Evolutionary conservation across 2,113 vertebrate genomes (phyloP), one percentile per base, ranked within the genome.

Genomic region (Donacobius atricapilla): DNA sequence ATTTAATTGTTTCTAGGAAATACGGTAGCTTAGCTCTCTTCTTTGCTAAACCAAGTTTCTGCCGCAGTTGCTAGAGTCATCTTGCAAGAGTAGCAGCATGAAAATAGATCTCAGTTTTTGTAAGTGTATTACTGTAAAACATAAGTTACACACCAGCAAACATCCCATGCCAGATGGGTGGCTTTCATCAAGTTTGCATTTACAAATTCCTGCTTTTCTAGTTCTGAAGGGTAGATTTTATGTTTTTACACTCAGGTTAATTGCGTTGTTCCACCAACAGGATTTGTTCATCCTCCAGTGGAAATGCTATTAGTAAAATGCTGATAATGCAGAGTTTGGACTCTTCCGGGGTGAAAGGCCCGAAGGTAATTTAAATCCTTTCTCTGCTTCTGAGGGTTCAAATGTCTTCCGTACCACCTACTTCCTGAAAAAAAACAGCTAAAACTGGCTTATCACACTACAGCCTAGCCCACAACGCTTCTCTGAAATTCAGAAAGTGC

Each of bases 1-100:
- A 92, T 88, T 96, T 93, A 84, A 94, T 90, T 51, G 54, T 75
- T 96, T 73, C 68, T 90, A 70, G 89, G 64, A 90, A 89, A 73
- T 78, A 58, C 65, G 66, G 45, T 68, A 21, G 51, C 68, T 70
- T 66, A 83, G 70, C 80, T 87, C 37, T 94, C 58, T 60, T 37
- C 61, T n/a, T 15, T 81, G 70, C 66, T 86, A 83, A 91, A 50
- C 51, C 21, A 37, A 64, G 57, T 57, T 60, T 82, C 61, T 78
- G 68, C 60, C 81, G 21, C 69, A 69, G 66, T 30, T 89, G 40
- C 37, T 77, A 23, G 21, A 25, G 42, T 68, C 30, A 53, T n/a
- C 10, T 58, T 63, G 33, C 25, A 80, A 87, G 58, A 91, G 47
- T 20, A 91, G 70, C 4, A 13, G 19, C 58, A 39, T 94, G 69